Base-by-base conservation (phyloP, 2,888 invertebrate species). In the Megastigmus dorsalis region DNA sequence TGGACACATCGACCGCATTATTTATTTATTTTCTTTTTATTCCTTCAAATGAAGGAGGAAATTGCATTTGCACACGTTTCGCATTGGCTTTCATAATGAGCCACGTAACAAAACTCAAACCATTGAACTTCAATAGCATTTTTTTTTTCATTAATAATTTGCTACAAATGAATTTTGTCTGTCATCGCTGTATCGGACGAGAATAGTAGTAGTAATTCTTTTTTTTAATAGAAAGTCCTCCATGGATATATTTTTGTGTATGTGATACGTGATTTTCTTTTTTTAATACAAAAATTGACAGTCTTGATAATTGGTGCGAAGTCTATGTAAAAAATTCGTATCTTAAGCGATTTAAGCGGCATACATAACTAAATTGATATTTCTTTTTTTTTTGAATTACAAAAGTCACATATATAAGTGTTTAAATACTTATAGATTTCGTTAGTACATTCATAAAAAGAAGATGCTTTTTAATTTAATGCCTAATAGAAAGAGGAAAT, bases 1-100 rank as follows among this genome's bases (percentile, higher is more conserved):
- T 65, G 65, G 57, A 65, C 48, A 59, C 63, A 52, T 52, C 26
- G 59, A 66, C 15, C 52, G 41, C 52, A 54, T 48, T 26, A 48
- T 18, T 41, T 52, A 68, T 55, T 70, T 63, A 30, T 43, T 43
- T 33, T 20, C n/a, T 55, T 66, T 26, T 72, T 38, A 57, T 30
- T 57, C 18, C 33, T 43, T 52, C 36, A 43, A 38, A 54, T 36
- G 23, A 60, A 67, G 38, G 60, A 60, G 43, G 18, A 72, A 59
- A 73, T 52, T 45, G 38, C 20, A 52, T 52, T 66, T 28, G 36
- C 36, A 54, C 55, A 33, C 38, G 30, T 38, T 10, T 62, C 9
- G 26, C 10, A 38, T 43, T 18, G 6, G 23, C 18, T 15, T 23
- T n/a, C n/a, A 30, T 30, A 30, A 54, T 45, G 18, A 41, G 15